Evolutionary conservation across 2,797 vertebrate species (phyloP), one percentile per base, ranked within the genome.

Genomic region (Hephaestus fuliginosus): DNA sequence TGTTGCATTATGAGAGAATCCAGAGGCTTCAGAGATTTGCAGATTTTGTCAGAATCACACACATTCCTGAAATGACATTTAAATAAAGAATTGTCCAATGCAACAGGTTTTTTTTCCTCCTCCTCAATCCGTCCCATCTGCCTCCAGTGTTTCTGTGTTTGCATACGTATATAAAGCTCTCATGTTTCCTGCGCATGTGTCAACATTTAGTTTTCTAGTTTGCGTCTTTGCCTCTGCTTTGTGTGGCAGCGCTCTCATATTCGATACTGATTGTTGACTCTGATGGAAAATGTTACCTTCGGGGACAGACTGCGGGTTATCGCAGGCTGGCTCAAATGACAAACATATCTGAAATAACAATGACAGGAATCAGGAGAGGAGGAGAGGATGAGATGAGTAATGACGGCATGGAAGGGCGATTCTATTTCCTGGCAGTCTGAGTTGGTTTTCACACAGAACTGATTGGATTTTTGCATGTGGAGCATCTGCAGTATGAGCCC

Each of bases 361-460:
- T 64, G 82, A 67, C 74, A 56, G 73, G 74, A 84, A 78, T 69
- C 33, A 48, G 52, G 61, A 67, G 51, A 28, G 36, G 56, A 79
- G 81, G 58, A 67, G 51, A 28, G 36, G 56, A 79, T 79, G 58
- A 67, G 78, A 87, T 76, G 74, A 85, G 78, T 79, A 68, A 83
- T 81, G 79, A 63, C 28, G 15, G 18, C 28, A 49, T 43, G 41
- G 76, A 66, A 30, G 44, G 70, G 44, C n/a, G 80, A 84, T 76
- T 87, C 36, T 65, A 30, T 78, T 86, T 84, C 64, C 81, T 89
- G 83, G 22, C 66, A 75, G 64, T 90, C 58, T n/a, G 52, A 83
- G 62, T 17, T 10, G 58, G 11, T 64, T 76, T 25, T 80, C 58
- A 61, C 51, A 62, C 20, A 20, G 66, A 78, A 60, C 53, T 44